phyloP scores from a whole-genome alignment of 2,113 vertebrate species.

The Parus major region DNA sequence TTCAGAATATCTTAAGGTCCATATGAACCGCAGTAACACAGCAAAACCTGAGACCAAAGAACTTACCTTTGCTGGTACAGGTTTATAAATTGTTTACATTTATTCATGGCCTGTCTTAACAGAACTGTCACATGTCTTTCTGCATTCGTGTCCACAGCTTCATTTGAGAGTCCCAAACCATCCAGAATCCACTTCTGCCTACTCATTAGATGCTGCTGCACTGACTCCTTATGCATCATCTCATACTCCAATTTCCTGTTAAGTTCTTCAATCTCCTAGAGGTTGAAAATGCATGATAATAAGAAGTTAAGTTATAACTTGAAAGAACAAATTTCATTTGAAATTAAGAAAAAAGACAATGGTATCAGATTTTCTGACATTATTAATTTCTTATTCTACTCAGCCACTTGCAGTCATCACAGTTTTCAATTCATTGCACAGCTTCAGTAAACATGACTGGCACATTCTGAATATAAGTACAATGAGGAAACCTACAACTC shows the following conservation, averaged over 20 bases:
- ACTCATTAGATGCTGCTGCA: conserved; percentile 5
- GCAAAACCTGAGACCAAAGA: not conserved
- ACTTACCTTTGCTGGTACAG: conserved; percentile 62
- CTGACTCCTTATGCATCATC: conserved; percentile 52
- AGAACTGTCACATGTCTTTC: conserved; percentile 58
- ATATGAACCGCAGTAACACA: not conserved
- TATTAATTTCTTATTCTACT: not conserved
- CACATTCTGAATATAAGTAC: not conserved
- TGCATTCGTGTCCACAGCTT: not conserved
- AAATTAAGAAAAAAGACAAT: conserved; percentile 7
- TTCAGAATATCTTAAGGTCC: not conserved
- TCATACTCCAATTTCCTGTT: conserved; percentile 69
- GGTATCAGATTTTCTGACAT: conserved; percentile 17
- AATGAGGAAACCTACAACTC: not conserved
- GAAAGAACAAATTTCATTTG: not conserved
- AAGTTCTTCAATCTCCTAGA: conserved; percentile 74
- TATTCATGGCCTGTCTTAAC: conserved; percentile 63
- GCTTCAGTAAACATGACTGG: conserved; percentile 18
- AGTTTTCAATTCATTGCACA: not conserved
- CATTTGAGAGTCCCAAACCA: not conserved
- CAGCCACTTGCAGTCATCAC: not conserved
- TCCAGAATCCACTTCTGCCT: conserved; percentile 27
- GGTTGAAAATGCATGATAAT: not conserved
- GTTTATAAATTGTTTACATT: conserved; percentile 35
- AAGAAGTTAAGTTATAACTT: not conserved